Percentiles rank a stretch among this genome's conserved stretches.
These are phyloP conservation scores for Corythoichthys intestinalis DNA, from an alignment of 2,113 vertebrate genomes.

Conservation along the genomic window DNA sequence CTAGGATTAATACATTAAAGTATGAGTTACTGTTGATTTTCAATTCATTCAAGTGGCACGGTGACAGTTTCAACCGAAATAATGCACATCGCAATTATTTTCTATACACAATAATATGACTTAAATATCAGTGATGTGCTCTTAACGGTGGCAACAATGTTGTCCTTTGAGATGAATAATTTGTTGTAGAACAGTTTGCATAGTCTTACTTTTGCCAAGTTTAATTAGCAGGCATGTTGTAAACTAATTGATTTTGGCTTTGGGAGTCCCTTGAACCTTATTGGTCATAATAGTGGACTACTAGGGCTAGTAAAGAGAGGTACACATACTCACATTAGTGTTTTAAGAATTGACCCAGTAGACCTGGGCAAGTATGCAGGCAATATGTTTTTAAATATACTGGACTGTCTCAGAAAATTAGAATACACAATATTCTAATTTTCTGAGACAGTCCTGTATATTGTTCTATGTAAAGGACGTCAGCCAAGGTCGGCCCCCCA, in stretches of 20 bases:
- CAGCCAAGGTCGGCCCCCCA: no score
- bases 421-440: no score
- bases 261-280: conserved; percentile 18
- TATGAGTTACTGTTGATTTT: conserved; percentile 31
- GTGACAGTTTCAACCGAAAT: conserved; percentile 4
- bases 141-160: conserved; percentile 17
- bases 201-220: conserved; percentile 43
- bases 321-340: conserved; percentile 21
- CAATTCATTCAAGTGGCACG: no score
- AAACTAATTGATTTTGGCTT: conserved; percentile 49
- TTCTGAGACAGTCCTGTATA: no score
- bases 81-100: conserved; percentile 1
- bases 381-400: background rate
- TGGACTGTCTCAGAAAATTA: no score
- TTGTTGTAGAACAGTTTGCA: conserved; percentile 43
- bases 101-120: conserved; percentile 8
- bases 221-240: conserved; percentile 45
- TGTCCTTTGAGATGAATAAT: conserved; percentile 28
- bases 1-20: conserved; percentile 57
- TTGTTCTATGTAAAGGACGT: no score
- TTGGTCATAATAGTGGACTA: conserved; percentile 17
- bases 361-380: background rate
- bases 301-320: conserved; percentile 15
- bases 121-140: conserved; percentile 17
- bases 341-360: conserved; percentile 9